Evolutionary conservation across 2,888 invertebrate species (phyloP), one percentile per base, ranked within the genome.

Genomic region (Oscheius sp.): DNA sequence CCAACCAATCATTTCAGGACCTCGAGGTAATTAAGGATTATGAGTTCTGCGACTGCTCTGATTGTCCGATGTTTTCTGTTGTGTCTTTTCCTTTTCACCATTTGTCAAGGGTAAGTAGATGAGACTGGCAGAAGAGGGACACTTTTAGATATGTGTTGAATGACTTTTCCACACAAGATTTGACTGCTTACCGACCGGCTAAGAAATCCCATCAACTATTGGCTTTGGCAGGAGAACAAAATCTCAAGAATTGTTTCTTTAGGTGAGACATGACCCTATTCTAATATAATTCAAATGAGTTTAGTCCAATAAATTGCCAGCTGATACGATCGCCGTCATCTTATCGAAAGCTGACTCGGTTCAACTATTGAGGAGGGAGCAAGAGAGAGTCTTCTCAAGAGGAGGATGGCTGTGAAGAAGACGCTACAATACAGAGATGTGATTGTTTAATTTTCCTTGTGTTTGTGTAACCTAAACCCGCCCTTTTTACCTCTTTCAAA

Each of bases 221-320:
- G 25, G 77, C 78, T 1, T 70, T 82, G 23, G 79, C 79, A 52
- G 83, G 83, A 53, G 83, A 84, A 16, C 35, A 35, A 9, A 35
- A 35, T 9, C 35, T 35, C 35, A 77, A 85, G 1, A 86, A 86
- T 73, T 86, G 86, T 59, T 85, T 81, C 76, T 71, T 74, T 55
- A 70, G 63, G 70, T 70, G 27, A 18, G 27, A 27, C 29, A 27
- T 7, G 9, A 1, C 16, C n/a, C 9, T n/a, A 16, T 66, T 52
- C 52, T 29, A 45, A 63, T 7, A 21, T 12, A 27, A 5, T 23
- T 29, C 12, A 59, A 59, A 9, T n/a, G n/a, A 16, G 12, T 86
- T 86, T 74, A 86, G 85, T 29, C 86, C 86, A 6, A 84, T 86
- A 75, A 85, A 85, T 68, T 86, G 86, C 77, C 25, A 27, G 27